Percentiles rank a stretch among this genome's conserved stretches.
These are phyloP conservation scores for Carlito syrichta DNA, from an alignment of 2,113 vertebrate genomes.

Conservation along the genomic window DNA sequence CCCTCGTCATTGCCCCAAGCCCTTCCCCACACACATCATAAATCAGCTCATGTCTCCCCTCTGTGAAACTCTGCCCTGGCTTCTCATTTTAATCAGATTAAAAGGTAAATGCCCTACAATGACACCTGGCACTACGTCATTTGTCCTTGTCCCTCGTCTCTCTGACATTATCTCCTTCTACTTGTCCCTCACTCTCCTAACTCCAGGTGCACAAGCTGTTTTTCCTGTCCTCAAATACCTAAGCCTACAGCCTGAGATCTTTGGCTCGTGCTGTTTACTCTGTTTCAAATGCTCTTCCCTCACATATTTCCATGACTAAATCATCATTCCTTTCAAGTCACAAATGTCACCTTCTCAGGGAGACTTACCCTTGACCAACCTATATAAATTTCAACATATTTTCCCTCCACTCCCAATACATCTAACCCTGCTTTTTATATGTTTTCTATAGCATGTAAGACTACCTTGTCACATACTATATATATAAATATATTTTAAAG, in stretches of 20 bases:
- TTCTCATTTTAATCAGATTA: background rate
- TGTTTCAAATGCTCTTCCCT: background rate
- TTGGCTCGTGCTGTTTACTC: background rate
- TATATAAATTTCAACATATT: background rate
- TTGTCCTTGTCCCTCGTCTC: background rate
- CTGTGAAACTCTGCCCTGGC: background rate
- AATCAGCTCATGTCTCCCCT: background rate
- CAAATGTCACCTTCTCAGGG: background rate
- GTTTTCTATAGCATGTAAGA: background rate
- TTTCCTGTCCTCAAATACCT: background rate
- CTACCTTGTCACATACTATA: background rate
- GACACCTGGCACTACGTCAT: background rate
- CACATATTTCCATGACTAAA: background rate
- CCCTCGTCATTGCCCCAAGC: background rate
- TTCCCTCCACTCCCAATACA: background rate
- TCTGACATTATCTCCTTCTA: background rate
- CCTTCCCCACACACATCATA: background rate
- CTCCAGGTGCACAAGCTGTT: background rate
- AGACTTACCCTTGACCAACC: background rate
- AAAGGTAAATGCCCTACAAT: background rate
- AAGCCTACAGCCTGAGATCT: background rate
- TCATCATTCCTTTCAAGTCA: background rate
- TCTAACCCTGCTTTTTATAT: background rate
- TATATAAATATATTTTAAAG: too few relatives aligned
- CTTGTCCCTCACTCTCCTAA: too few relatives aligned